Evolutionary conservation across 2,797 vertebrate species (phyloP).

Genomic region (Hylomyscus alleni): DNA sequence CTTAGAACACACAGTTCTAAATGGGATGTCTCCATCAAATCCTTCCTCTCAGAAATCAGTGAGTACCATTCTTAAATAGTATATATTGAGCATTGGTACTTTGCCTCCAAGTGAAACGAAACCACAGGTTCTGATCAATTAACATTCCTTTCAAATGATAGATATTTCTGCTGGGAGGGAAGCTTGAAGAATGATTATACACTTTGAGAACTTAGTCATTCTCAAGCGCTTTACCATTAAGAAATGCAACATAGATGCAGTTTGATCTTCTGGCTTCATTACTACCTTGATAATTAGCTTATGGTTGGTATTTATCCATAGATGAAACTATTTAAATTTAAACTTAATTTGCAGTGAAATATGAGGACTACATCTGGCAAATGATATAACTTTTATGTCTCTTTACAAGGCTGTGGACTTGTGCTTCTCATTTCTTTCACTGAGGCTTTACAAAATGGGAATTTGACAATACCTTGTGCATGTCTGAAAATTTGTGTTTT

Average conservation of each 20-base stretch:
- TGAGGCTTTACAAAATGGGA: not conserved
- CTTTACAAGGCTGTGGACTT: not conserved
- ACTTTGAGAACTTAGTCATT: not conserved
- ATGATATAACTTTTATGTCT: not conserved
- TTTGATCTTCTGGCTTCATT: not conserved
- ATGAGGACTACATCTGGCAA: not conserved
- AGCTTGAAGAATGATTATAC: not conserved
- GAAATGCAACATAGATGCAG: not conserved
- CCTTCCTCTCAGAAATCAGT: not conserved
- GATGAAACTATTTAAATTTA: slow-evolving; percentile 12
- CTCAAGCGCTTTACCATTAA: not conserved
- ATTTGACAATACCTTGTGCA: not conserved
- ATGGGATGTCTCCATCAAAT: not conserved
- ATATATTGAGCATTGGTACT: not conserved
- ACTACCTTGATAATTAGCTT: not conserved
- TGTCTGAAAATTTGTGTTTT: not conserved
- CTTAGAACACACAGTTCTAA: not conserved
- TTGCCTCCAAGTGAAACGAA: not conserved
- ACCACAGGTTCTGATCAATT: not conserved
- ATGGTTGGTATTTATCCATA: not conserved
- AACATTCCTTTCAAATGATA: slow-evolving; percentile 20
- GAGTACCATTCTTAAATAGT: not conserved
- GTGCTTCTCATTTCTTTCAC: not conserved
- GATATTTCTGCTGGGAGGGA: not conserved
- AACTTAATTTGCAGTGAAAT: slow-evolving; percentile 17